Percentiles rank a stretch among this genome's conserved stretches.
phyloP scores from a whole-genome alignment of 2,113 vertebrate species.

The Petrocephalus microphthalmus region DNA sequence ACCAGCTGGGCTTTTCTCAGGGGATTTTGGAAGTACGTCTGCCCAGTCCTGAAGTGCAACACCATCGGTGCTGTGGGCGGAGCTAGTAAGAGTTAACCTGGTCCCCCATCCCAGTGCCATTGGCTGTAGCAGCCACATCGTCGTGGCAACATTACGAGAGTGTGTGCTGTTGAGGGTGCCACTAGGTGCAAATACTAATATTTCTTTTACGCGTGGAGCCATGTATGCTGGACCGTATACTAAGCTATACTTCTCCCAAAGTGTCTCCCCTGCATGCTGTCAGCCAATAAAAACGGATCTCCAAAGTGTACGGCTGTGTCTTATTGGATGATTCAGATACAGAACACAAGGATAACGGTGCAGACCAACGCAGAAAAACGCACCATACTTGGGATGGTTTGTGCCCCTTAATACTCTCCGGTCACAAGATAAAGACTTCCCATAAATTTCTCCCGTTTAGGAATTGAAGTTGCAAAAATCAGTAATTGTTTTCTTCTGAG shows the following conservation, averaged over 20 bases:
- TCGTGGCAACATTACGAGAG: background rate
- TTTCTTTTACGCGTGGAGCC: background rate
- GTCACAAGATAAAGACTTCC: background rate
- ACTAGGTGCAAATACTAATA: background rate
- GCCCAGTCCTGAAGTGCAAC: background rate
- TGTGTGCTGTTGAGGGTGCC: background rate
- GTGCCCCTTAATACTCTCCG: background rate
- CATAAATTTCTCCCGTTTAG: background rate
- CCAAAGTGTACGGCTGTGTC: background rate
- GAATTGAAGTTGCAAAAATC: background rate
- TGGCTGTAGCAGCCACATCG: background rate
- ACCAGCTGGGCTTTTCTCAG: background rate
- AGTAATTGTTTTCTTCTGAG: background rate
- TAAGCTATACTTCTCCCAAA: background rate
- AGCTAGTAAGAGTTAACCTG: background rate
- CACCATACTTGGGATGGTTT: background rate
- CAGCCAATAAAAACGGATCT: background rate
- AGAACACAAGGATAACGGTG: background rate
- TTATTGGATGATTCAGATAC: background rate
- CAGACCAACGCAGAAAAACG: background rate
- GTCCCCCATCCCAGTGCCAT: background rate
- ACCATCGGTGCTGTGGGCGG: background rate
- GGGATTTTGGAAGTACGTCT: background rate
- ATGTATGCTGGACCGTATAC: background rate
- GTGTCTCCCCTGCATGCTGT: background rate